phyloP scores from a whole-genome alignment of 1,140 invertebrate genomes.

The Drosophila tristis region DNA sequence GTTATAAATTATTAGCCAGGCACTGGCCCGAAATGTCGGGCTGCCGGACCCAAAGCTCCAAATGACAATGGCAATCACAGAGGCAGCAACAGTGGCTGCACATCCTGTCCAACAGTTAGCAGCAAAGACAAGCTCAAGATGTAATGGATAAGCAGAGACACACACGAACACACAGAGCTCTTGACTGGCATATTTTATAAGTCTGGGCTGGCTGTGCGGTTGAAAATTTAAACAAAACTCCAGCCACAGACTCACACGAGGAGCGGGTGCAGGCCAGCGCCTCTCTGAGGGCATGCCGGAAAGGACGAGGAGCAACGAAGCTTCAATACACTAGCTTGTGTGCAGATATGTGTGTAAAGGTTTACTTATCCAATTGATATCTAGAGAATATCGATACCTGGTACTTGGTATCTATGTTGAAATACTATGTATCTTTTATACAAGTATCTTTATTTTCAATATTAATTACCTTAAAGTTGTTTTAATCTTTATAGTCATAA shows the following conservation, averaged over 20 bases:
- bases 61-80: constrained; percentile 43
- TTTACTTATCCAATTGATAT: too few relatives aligned
- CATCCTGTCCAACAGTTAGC: constrained; percentile 38
- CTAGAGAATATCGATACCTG: too few relatives aligned
- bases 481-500: too few relatives aligned
- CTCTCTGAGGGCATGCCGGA: constrained; percentile 38
- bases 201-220: constrained; percentile 49
- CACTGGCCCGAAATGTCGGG: constrained; percentile 32
- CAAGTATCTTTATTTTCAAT: neutral
- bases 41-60: constrained; percentile 39
- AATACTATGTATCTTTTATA: too few relatives aligned
- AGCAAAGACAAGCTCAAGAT: constrained; percentile 53
- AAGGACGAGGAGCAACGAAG: constrained; percentile 18
- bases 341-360: too few relatives aligned
- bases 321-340: constrained; percentile 32
- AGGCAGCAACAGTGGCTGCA: constrained; percentile 29
- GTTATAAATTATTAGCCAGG: constrained; percentile 77
- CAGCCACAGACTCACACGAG: constrained; percentile 52
- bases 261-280: constrained; percentile 1
- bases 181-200: constrained; percentile 73
- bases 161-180: constrained; percentile 25
- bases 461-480: too few relatives aligned
- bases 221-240: constrained; percentile 76
- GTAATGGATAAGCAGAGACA: constrained; percentile 65
- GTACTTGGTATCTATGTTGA: too few relatives aligned